A percentile compares a stretch with the other conserved stretches of the same genome.
These are phyloP conservation scores for Taxidea taxus DNA, from an alignment of 2,113 vertebrate genomes.

Conservation along the genomic window DNA sequence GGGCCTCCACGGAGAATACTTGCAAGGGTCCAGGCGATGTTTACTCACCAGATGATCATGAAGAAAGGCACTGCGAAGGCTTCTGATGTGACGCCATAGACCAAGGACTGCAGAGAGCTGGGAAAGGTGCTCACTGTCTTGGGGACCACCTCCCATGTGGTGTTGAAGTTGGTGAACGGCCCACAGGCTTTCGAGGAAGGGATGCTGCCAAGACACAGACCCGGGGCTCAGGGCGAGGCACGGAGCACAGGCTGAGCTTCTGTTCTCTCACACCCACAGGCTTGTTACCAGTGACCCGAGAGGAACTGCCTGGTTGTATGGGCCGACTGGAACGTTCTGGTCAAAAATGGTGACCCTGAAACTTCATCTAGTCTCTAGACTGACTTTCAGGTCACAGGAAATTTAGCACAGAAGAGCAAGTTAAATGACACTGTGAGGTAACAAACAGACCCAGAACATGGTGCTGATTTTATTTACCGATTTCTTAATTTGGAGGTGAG, in stretches of 20 bases:
- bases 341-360: not conserved
- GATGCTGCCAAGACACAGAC: slow-evolving; percentile 83
- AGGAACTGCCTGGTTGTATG: not conserved
- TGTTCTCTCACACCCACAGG: accelerated
- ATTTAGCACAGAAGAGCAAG: not conserved
- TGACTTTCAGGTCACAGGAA: not conserved
- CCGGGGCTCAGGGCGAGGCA: not conserved
- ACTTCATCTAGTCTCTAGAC: not conserved
- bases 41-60: slow-evolving; percentile 91
- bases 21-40: accelerated
- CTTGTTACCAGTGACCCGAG: not conserved
- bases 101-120: slow-evolving; percentile 67
- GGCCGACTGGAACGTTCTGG: not conserved
- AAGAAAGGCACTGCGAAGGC: slow-evolving; percentile 94
- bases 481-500: not conserved
- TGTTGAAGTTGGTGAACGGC: slow-evolving; percentile 89
- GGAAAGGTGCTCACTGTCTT: slow-evolving; percentile 81
- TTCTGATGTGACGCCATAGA: slow-evolving; percentile 88
- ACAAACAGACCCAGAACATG: not conserved
- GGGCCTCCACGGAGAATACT: not conserved
- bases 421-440: not conserved
- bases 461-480: not conserved
- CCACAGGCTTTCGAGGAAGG: slow-evolving; percentile 92
- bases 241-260: accelerated
- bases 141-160: slow-evolving; percentile 90